These are phyloP conservation scores for Neoaliturus tenellus DNA, from an alignment of 2,888 invertebrate genomes.

Conservation along the genomic window DNA sequence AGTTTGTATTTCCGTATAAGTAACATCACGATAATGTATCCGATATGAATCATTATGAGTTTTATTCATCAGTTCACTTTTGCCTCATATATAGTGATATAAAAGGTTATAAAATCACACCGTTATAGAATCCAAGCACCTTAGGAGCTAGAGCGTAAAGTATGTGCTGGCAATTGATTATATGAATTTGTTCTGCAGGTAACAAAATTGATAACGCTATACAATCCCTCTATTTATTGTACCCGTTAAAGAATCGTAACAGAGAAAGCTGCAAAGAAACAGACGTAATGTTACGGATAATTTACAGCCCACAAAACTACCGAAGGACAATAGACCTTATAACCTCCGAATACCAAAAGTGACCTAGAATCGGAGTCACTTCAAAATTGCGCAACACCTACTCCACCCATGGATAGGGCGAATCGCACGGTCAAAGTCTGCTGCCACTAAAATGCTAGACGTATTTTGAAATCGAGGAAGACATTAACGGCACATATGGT, in stretches of 20 bases:
- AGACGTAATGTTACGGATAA: neutral
- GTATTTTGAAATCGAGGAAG: slow-evolving; percentile 7
- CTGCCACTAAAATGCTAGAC: slow-evolving; percentile 1
- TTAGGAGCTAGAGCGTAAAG: too few relatives aligned
- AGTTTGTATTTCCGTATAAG: too few relatives aligned
- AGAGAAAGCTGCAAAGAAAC: neutral
- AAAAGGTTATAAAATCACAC: too few relatives aligned
- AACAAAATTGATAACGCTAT: too few relatives aligned
- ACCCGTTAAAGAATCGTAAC: neutral
- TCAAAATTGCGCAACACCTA: neutral
- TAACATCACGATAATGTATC: too few relatives aligned
- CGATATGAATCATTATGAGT: too few relatives aligned
- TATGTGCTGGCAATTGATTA: too few relatives aligned
- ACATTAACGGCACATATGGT: neutral
- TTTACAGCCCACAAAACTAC: neutral
- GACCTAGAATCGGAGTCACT: neutral
- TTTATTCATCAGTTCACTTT: too few relatives aligned
- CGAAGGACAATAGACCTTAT: neutral
- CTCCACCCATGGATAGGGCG: neutral
- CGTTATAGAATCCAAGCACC: too few relatives aligned
- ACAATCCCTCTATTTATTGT: too few relatives aligned
- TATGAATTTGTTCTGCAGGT: too few relatives aligned
- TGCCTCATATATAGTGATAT: too few relatives aligned
- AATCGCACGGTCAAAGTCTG: neutral
- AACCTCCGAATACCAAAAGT: neutral